Evolutionary conservation across 2,113 vertebrate species (phyloP).

Genomic region (Camelus bactrianus): DNA sequence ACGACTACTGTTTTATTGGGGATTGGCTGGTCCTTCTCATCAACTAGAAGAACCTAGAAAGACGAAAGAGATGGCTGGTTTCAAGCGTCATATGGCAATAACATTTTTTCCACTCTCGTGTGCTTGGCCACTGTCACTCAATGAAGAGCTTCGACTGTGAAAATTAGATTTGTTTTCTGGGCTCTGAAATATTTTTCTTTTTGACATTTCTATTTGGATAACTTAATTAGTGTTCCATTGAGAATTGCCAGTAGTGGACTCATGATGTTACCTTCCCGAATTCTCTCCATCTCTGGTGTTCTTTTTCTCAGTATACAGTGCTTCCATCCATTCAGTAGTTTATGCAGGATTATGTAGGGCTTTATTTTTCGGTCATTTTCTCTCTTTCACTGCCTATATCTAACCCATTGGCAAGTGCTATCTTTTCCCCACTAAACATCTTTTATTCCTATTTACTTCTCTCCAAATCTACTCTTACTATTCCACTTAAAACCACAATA

Average conservation of each 20-base stretch:
- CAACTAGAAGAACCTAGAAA: conserved; percentile 83
- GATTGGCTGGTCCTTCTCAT: conserved; percentile 83
- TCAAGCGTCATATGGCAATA: neutral
- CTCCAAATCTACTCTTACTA: neutral
- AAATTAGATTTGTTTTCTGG: conserved; percentile 10
- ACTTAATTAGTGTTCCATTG: neutral
- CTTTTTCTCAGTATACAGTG: neutral
- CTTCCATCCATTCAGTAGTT: neutral
- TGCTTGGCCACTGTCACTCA: neutral
- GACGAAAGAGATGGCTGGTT: neutral
- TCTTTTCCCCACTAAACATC: neutral
- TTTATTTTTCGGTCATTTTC: neutral
- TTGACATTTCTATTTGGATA: neutral
- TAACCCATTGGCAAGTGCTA: neutral
- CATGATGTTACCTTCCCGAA: neutral
- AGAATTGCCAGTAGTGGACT: neutral
- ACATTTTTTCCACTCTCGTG: neutral
- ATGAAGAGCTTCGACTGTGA: neutral
- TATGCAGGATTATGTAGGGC: neutral
- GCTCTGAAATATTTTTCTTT: neutral
- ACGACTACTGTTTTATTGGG: conserved; percentile 77
- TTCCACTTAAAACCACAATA: neutral
- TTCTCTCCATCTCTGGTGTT: neutral
- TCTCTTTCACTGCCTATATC: neutral
- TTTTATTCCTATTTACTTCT: neutral